phyloP scores from a whole-genome alignment of 2,113 vertebrate genomes.

The Pavo muticus region DNA sequence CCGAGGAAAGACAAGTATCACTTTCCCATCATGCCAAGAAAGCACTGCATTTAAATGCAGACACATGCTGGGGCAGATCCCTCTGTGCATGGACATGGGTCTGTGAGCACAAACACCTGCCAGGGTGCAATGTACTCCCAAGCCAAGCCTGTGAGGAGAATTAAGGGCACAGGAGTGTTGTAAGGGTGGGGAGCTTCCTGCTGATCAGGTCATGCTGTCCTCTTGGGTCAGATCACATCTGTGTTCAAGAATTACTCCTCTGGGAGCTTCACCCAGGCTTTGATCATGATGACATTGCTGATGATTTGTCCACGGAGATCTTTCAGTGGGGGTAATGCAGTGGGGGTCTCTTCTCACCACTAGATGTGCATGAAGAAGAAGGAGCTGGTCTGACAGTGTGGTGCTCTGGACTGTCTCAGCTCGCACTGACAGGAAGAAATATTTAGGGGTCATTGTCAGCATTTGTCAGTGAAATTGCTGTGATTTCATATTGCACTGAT shows the following conservation, averaged over 20 bases:
- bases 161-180: fast-evolving
- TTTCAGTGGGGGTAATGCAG: neutral
- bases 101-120: neutral
- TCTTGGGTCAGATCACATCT: neutral
- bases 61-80: neutral
- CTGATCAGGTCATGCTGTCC: neutral
- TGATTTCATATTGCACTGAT: neutral
- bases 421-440: neutral
- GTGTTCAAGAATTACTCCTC: fast-evolving
- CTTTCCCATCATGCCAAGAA: neutral
- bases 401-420: neutral
- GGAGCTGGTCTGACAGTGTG: neutral
- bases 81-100: neutral
- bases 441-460: neutral
- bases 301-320: neutral
- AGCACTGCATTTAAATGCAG: neutral
- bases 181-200: neutral
- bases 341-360: neutral
- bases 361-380: fast-evolving
- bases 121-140: fast-evolving
- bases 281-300: neutral
- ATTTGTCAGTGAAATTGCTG: neutral
- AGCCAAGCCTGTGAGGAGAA: neutral
- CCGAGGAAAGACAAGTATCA: fast-evolving
- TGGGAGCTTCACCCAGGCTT: neutral